These are phyloP conservation scores for Pagetopsis macropterus DNA, from an alignment of 2,797 vertebrate species.

Conservation along the genomic window DNA sequence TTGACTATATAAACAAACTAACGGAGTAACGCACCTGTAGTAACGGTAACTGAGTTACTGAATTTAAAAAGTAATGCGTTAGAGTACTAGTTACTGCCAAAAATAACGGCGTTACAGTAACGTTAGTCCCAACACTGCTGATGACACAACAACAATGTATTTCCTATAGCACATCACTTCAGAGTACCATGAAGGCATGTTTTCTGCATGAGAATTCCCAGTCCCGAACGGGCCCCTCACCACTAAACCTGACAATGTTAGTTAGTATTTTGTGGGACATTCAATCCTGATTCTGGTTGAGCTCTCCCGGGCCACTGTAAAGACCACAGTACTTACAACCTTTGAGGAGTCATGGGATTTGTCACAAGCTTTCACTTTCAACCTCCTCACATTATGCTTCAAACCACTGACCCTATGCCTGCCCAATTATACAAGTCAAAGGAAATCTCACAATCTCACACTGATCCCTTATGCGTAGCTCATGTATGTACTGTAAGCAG, in stretches of 20 bases:
- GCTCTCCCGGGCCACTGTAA: slow-evolving; percentile 40
- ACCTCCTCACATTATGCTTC: slow-evolving; percentile 66
- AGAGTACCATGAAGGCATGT: slow-evolving; percentile 15
- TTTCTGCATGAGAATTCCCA: slow-evolving; percentile 22
- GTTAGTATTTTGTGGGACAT: slow-evolving; percentile 48
- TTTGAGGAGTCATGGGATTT: slow-evolving; percentile 71
- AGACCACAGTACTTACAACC: slow-evolving; percentile 51
- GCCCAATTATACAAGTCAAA: slow-evolving; percentile 71
- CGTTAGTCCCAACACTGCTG: neutral
- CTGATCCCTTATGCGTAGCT: slow-evolving; percentile 50
- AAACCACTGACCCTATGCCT: slow-evolving; percentile 63
- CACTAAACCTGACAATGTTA: slow-evolving; percentile 54
- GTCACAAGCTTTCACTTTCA: slow-evolving; percentile 73
- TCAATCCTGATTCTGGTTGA: slow-evolving; percentile 53
- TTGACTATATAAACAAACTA: no score
- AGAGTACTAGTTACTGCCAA: no score
- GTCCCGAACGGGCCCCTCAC: slow-evolving; percentile 40
- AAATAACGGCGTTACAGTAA: no score
- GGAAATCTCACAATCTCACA: slow-evolving; percentile 62
- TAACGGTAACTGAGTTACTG: no score
- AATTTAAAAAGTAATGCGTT: no score
- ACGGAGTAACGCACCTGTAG: no score
- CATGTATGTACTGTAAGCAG: slow-evolving; percentile 53
- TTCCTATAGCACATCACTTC: slow-evolving; percentile 22
- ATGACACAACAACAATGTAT: slow-evolving; percentile 17